Base-by-base conservation (phyloP, 1,140 invertebrate species). In the Tetramorium parvispinum region DNA sequence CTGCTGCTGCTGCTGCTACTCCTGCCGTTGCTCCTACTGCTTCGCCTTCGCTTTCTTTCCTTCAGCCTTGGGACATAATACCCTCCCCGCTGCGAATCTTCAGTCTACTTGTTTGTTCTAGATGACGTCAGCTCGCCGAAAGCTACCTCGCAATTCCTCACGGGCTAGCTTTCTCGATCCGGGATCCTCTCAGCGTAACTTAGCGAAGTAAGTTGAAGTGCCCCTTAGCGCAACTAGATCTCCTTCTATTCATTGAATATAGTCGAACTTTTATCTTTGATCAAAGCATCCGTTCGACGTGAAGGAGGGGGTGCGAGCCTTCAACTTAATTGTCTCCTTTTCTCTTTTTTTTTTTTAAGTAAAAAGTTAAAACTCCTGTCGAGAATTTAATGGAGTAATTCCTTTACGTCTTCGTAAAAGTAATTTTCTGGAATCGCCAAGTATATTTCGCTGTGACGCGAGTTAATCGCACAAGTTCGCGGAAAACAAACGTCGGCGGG, bases 121-220 rank as follows among this genome's bases (percentile, higher is more conserved):
- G 82, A 89, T 91, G 90, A 91, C 88, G 91, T 91, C 89, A 86
- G 88, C 77, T 89, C 68, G 66, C 85, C 87, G 24, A 66, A 85
- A 89, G 68, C 87, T 61, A 63, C 40, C 88, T 73, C 46, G 49
- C 70, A 70, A 88, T 89, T 78, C 75, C 65, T 57, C 51, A 57
- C 77, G 49, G 51, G 16, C 85, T 32, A 68, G 75, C 51, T 55
- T 51, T 55, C 87, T 40, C 65, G 40, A 77, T 82, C 24, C 40
- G 53, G 40, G 79, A 73, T 59, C 27, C 43, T 11, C 46, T 61
- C 21, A 21, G n/a, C n/a, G 18, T 61, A 27, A 40, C 51, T 73
- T 70, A 32, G 11, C 3, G 5, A 46, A 71, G 79, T 83, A 87
- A 83, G 49, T 75, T 57, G 43, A 61, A 51, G 66, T 43, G 65